Percentiles rank a stretch among this genome's conserved stretches.
phyloP scores from a whole-genome alignment of 2,797 vertebrate species.

The Aselliscus stoliczkanus region DNA sequence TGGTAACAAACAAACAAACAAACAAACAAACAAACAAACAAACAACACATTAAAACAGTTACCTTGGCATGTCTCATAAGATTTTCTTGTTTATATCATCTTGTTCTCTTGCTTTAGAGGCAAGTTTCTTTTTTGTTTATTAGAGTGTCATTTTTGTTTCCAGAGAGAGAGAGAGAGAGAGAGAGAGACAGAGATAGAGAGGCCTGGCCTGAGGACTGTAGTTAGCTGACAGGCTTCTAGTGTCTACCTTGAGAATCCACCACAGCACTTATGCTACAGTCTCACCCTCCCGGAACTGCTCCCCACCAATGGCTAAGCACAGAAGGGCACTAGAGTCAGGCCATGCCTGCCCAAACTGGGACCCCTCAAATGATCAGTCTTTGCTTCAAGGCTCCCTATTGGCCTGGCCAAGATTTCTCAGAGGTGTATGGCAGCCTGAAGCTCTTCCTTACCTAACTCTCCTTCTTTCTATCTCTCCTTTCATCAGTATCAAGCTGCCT shows the following conservation, averaged over 20 bases:
- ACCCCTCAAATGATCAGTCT: not conserved
- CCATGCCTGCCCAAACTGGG: not conserved
- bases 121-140: not conserved
- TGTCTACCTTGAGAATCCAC: not conserved
- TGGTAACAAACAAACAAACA: not conserved
- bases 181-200: not conserved
- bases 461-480: not conserved
- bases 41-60: conserved; percentile 76
- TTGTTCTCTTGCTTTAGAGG: conserved; percentile 51
- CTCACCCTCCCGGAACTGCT: not conserved
- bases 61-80: conserved; percentile 84
- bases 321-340: not conserved
- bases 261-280: not conserved
- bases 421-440: not conserved
- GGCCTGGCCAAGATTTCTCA: not conserved
- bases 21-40: conserved; percentile 45
- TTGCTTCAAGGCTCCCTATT: not conserved
- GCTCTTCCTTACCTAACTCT: not conserved
- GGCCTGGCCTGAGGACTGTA: not conserved
- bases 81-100: conserved; percentile 71
- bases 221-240: not conserved
- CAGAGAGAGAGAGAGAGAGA: not conserved
- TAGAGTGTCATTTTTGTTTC: conserved; percentile 1
- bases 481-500: not conserved
- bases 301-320: not conserved